Evolutionary conservation across 1,140 invertebrate genomes (phyloP).

Genomic region (Bombus affinis): DNA sequence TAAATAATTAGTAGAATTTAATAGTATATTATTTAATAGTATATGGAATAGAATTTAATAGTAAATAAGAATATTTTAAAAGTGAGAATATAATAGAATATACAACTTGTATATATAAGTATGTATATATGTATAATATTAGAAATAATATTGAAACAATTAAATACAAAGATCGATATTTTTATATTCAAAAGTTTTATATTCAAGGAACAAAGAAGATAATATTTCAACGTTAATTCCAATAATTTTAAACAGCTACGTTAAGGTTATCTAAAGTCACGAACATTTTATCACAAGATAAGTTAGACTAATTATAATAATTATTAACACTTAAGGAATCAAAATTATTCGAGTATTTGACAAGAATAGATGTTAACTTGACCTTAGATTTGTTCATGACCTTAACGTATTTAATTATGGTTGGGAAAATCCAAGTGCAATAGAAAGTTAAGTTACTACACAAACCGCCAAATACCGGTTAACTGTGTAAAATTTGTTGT

Average conservation of each 20-base stretch:
- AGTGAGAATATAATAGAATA: no score
- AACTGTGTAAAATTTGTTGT: background rate
- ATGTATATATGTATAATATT: background rate
- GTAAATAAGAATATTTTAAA: no score
- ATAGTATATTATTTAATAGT: no score
- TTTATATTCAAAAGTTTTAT: no score
- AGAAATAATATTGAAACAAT: no score
- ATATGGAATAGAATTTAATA: no score
- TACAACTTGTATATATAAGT: no score
- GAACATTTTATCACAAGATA: background rate
- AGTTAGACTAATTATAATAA: background rate
- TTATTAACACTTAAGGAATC: background rate
- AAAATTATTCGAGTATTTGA: background rate
- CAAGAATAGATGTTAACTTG: background rate
- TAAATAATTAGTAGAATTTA: no score
- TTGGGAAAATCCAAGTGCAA: background rate
- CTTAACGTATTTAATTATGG: background rate
- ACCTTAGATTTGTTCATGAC: background rate
- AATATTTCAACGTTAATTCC: no score
- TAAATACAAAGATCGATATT: no score
- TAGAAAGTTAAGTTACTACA: background rate
- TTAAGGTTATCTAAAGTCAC: background rate
- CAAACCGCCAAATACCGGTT: background rate
- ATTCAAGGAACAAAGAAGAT: no score
- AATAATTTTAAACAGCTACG: no score